Percentiles rank a stretch among this genome's conserved stretches.
Conservation (phyloP, 2,113 vertebrate species). For the Podarcis muralis region DNA sequence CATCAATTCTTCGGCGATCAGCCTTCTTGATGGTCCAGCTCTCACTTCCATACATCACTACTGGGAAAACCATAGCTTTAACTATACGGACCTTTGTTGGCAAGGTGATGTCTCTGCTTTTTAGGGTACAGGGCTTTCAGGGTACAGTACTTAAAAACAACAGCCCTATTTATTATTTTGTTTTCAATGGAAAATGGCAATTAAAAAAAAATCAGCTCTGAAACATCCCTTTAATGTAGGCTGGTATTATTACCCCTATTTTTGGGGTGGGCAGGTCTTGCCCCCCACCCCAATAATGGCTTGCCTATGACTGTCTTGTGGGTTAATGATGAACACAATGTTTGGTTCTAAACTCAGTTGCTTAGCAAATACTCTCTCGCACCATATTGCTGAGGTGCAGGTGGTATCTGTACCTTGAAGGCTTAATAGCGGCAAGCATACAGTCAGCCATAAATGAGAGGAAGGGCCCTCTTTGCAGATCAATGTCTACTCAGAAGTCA, state of each 20-base stretch:
- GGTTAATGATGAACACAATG: neutral
- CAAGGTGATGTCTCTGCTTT: too few relatives aligned
- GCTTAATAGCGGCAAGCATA: neutral
- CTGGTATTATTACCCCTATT: neutral
- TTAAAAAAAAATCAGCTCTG: neutral
- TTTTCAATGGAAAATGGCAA: neutral
- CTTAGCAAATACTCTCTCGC: neutral
- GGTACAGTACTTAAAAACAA: too few relatives aligned
- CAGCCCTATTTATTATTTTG: neutral
- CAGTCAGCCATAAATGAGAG: neutral
- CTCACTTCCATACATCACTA: too few relatives aligned
- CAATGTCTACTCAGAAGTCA: too few relatives aligned
- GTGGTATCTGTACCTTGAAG: constrained; percentile 18
- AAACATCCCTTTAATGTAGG: neutral
- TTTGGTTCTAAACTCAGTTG: neutral
- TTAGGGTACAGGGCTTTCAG: too few relatives aligned
- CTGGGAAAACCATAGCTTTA: too few relatives aligned
- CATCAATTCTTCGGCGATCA: too few relatives aligned
- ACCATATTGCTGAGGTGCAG: neutral
- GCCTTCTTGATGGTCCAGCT: too few relatives aligned
- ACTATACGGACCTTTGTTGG: too few relatives aligned
- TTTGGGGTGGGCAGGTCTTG: neutral
- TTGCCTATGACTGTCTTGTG: neutral
- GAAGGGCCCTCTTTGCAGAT: neutral
- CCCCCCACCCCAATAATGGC: neutral